A percentile compares a stretch with the other conserved stretches of the same genome.
Conservation (phyloP, 2,113 vertebrate genomes). For the Polypterus senegalus region DNA sequence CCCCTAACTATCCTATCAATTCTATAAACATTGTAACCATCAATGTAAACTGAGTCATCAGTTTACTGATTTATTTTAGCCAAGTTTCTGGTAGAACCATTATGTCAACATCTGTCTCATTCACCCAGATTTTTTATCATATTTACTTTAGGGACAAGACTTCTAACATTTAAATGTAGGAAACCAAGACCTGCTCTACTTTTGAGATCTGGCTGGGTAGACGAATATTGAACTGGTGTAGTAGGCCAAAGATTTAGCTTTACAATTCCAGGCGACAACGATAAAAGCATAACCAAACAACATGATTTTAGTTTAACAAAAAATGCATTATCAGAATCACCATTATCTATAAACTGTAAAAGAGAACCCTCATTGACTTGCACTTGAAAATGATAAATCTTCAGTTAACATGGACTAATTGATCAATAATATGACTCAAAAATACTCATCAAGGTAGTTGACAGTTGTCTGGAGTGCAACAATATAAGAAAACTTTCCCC, state of each 20-base stretch:
- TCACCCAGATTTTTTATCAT: constrained; percentile 11
- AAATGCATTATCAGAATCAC: no score
- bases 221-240: not conserved
- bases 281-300: constrained; percentile 1
- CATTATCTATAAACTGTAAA: no score
- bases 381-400: no score
- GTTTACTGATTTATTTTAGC: constrained; percentile 9
- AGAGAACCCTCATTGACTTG: no score
- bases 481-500: no score
- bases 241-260: constrained; percentile 4
- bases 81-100: constrained; percentile 12
- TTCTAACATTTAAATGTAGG: constrained; percentile 13
- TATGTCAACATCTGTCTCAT: constrained; percentile 12
- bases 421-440: no score
- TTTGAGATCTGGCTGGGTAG: constrained; percentile 1
- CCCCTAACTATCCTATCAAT: constrained; percentile 3
- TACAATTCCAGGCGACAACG: constrained; percentile 5
- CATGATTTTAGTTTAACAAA: not conserved
- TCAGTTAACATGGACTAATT: no score
- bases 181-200: constrained; percentile 9
- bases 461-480: no score
- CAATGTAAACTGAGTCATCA: constrained; percentile 7
- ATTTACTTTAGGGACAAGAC: constrained; percentile 10
- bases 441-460: no score
- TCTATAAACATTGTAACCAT: constrained; percentile 11